Evolutionary conservation across 92 coral and sea anemone species (phyloP).

Genomic region (Virgularia gustaviana): DNA sequence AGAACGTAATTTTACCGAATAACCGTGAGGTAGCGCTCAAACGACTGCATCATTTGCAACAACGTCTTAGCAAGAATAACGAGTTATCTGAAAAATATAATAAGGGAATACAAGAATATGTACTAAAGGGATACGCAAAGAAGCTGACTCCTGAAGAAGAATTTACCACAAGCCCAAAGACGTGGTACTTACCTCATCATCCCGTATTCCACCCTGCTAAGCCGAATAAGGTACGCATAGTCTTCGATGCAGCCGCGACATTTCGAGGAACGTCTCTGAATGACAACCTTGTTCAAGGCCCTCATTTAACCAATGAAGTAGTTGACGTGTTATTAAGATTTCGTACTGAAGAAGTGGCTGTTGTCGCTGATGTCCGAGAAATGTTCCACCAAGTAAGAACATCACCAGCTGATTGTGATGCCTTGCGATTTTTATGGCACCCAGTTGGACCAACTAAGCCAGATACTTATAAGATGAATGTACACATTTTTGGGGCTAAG

Average conservation of each 20-base stretch:
- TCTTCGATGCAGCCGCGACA: conserved; percentile 10
- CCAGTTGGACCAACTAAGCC: background rate
- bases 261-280: conserved; percentile 3
- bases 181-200: conserved; percentile 27
- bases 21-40: conserved; percentile 7
- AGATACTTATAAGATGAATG: background rate
- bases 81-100: background rate
- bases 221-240: conserved; percentile 12
- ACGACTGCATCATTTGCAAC: background rate
- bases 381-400: conserved; percentile 8
- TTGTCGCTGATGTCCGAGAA: background rate
- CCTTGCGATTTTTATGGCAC: conserved; percentile 3
- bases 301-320: background rate
- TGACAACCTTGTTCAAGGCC: conserved; percentile 10
- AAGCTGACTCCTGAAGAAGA: background rate
- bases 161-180: background rate
- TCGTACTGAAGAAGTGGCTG: conserved; percentile 2
- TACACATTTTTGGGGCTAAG: conserved; percentile 6
- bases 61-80: conserved; percentile 1
- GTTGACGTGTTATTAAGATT: conserved; percentile 3
- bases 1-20: conserved; percentile 2
- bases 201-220: conserved; percentile 9
- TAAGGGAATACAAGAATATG: background rate
- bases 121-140: background rate
- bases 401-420: background rate